phyloP scores from a whole-genome alignment of 2,797 vertebrate species.

The Cichlasoma orientale region DNA sequence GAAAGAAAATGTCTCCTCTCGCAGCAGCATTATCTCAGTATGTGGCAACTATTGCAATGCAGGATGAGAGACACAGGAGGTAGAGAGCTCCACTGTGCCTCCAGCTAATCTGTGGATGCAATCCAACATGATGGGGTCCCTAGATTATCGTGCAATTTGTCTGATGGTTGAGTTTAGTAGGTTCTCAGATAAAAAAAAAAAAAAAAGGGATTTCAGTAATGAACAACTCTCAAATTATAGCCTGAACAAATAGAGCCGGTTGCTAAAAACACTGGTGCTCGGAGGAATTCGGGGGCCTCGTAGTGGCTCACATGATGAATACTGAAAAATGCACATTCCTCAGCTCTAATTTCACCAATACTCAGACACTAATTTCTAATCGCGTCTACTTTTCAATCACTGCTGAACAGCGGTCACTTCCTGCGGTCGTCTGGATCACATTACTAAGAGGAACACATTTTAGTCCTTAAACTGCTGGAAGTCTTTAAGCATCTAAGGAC shows the following conservation, averaged over 20 bases:
- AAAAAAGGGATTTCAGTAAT: background rate
- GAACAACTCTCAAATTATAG: background rate
- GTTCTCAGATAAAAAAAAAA: conserved; percentile 4
- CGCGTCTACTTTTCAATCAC: background rate
- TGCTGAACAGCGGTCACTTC: background rate
- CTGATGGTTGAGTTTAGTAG: conserved; percentile 13
- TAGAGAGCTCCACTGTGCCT: conserved; percentile 42
- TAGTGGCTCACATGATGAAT: background rate
- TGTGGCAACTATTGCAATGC: conserved; percentile 63
- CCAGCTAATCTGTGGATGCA: conserved; percentile 55
- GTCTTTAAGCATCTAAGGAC: conserved; percentile 10
- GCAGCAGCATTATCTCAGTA: conserved; percentile 60
- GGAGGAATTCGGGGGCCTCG: background rate
- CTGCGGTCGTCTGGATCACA: background rate
- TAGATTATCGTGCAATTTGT: conserved; percentile 27
- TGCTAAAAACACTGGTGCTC: background rate
- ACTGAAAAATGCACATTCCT: background rate
- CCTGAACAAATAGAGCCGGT: background rate
- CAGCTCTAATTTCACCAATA: background rate
- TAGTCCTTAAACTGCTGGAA: background rate
- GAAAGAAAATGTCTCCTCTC: conserved; percentile 47
- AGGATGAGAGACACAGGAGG: conserved; percentile 67
- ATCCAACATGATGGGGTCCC: conserved; percentile 38
- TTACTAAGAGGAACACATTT: background rate
- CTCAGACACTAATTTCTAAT: background rate